Evolutionary conservation across 1,140 invertebrate species (phyloP), one percentile per base, ranked within the genome.

Genomic region (Bombus confusus): DNA sequence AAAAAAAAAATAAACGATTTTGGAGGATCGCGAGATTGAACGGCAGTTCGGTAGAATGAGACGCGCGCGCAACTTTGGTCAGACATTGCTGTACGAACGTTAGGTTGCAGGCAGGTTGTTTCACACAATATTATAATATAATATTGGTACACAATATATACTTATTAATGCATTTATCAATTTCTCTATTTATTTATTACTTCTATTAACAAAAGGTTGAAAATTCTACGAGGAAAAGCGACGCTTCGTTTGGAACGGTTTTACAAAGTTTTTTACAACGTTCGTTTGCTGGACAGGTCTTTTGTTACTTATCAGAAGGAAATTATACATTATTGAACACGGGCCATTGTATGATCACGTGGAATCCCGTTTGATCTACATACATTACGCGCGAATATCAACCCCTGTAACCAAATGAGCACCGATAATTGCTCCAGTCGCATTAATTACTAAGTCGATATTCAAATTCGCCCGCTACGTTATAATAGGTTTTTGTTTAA

Each of bases 401-500:
- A n/a, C 41, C 37, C n/a, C 47, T 41, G 52, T 59, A 81, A 81
- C 79, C 79, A 73, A 59, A 81, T 81, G 47, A 81, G 68, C 34
- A 43, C 22, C 68, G 68, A 81, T 81, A 81, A 81, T 81, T 81
- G 79, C 28, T 25, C 68, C 68, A 43, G 52, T 47, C 68, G 68
- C 79, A 72, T 73, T 81, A 81, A 81, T 81, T 81, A 81, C 15
- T 25, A 57, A 80, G 43, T 37, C 78, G 64, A 73, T 80, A 72
- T 80, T 80, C 79, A 72, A 81, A 81, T 73, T 59, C 25, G 15
- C 15, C 37, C 12, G 62, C 28, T n/a, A 57, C n/a, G 31, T 39
- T 59, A 62, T 73, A 81, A 81, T 72, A 81, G 37, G 47, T 81
- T 81, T 81, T 81, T 81, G 62, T 81, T 81, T 69, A 72, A 4